Base-by-base conservation (phyloP, 2,797 vertebrate species). In the Molossus alvarezi region DNA sequence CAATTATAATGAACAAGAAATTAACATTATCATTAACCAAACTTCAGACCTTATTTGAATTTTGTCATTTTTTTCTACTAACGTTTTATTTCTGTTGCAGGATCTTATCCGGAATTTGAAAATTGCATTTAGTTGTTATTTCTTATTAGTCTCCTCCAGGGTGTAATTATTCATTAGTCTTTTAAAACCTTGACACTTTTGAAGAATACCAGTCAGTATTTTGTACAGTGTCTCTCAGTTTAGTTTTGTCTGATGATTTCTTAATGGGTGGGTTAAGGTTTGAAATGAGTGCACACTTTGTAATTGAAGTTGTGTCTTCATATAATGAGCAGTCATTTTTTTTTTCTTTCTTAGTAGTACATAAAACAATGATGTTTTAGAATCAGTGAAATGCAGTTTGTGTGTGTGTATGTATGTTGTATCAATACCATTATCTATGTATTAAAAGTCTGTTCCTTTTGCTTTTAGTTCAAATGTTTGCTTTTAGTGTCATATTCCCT, bases 11-110 rank as follows among this genome's bases (percentile, higher is more conserved):
- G 45, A 88, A 57, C 7, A 72, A 91, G 27, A 90, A 87, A 58
- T 84, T 65, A 80, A 51, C 10, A 91, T 33, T 82, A 65, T 62
- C 57, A 94, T n/a, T 45, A 73, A 79, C 27, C 72, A 80, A 89
- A 72, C 10, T 69, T 87, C 45, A 71, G 53, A 76, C 7, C 11
- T 72, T 79, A 57, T 72, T 89, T 67, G n/a, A 90, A 95, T 80
- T 58, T 45, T 45, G 41, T 45, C 41, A 45, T 45, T 45, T 45
- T 45, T 45, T 45, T 45, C 41, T 45, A 0, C 15, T 72, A 72
- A 48, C 17, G 10, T 27, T 23, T 37, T 9, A 23, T 77, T 53
- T 77, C 23, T n/a, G 1, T n/a, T 79, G 20, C 4, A 55, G 25
- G 77, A 84, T 64, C 20, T 20, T 85, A 55, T 48, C 12, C 7